Base-by-base conservation (phyloP, 1,140 invertebrate species). In the Bactericera cockerelli region DNA sequence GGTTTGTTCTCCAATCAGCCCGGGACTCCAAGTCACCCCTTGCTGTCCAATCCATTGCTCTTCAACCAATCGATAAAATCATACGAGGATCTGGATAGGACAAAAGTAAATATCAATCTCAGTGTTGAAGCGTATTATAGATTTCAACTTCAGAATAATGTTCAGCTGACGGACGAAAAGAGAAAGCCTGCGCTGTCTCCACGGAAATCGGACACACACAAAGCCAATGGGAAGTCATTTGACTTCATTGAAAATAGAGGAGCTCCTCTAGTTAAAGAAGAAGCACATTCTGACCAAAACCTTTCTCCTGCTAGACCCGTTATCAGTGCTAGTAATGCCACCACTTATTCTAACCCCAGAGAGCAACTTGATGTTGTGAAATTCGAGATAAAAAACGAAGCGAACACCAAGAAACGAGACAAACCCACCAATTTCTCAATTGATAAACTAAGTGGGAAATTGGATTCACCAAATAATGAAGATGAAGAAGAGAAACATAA, bases 211-310 rank as follows among this genome's bases (percentile, higher is more conserved):
- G 26, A 28, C 14, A 13, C 11, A n/a, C 26, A 3, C 3, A 56
- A 56, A 16, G 66, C 74, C 1, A 63, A 65, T 0, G 74, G 70
- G 53, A 70, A 69, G 36, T 75, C 75, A 16, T 65, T 73, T n/a
- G 42, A 49, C 3, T 49, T 1, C 59, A 65, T 2, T 68, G 68
- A 67, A 4, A 74, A 67, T 69, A 78, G 74, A 68, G 75, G 81
- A 1, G 82, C 82, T 26, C 81, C 82, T 13, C 75, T 80, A 1
- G 78, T 79, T 2, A 77, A 70, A 2, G 79, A 84, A 65, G 81
- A 85, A 69, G 78, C 79, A 1, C 75, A 73, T 10, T 76, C 76
- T 4, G 78, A 77, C 61, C 74, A 79, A 49, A 74, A 78, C 59
- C 80, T 80, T 4, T 84, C 82, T 11, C 81, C 82, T 16, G 76